Conservation (phyloP, 2,888 invertebrate genomes). For the Heliconius cydno region DNA sequence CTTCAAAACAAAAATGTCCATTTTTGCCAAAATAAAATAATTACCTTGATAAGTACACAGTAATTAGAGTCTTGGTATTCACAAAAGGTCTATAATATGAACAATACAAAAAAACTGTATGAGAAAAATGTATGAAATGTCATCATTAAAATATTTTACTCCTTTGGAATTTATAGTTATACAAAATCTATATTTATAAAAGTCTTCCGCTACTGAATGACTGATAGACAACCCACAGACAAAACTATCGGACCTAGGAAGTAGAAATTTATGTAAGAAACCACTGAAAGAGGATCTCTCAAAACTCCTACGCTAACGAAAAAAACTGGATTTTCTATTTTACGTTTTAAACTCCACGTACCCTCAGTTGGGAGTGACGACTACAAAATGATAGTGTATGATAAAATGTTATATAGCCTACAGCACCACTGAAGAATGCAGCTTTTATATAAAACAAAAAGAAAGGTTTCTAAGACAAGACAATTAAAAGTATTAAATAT, state of each 20-base stretch:
- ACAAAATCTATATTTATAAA: neutral
- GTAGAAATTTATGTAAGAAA: too few relatives aligned
- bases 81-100: neutral
- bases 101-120: neutral
- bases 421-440: too few relatives aligned
- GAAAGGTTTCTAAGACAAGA: too few relatives aligned
- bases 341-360: too few relatives aligned
- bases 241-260: neutral
- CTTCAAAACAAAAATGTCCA: neutral
- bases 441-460: too few relatives aligned
- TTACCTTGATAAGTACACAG: neutral
- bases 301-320: neutral
- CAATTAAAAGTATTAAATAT: too few relatives aligned
- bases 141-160: neutral
- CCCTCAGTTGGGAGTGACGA: too few relatives aligned
- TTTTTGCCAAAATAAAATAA: neutral
- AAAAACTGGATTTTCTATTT: too few relatives aligned
- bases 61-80: neutral
- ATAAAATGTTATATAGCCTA: too few relatives aligned
- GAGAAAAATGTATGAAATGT: neutral
- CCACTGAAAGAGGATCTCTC: neutral
- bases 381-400: too few relatives aligned
- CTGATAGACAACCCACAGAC: neutral
- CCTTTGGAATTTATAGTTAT: neutral
- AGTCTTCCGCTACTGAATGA: neutral